These are phyloP conservation scores for Andrena praecox DNA, from an alignment of 2,888 invertebrate species.

Conservation along the genomic window DNA sequence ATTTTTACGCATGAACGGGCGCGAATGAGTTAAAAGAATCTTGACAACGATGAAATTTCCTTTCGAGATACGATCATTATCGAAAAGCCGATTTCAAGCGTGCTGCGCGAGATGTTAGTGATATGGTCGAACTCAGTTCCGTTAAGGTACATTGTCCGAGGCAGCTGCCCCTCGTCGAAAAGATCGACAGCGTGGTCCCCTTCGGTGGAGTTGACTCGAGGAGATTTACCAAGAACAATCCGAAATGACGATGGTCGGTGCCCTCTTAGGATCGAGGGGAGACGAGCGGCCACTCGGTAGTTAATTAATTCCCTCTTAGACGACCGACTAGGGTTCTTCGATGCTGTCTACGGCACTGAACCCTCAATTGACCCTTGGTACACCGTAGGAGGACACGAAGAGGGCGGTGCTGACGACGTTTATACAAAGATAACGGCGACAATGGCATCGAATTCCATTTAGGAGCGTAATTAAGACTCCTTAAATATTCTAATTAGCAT, in stretches of 20 bases:
- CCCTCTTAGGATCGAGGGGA: slow-evolving; percentile 27
- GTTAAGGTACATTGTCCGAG: not conserved
- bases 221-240: slow-evolving; percentile 34
- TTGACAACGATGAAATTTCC: not conserved
- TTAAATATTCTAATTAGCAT: slow-evolving; percentile 56
- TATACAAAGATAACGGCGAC: slow-evolving; percentile 54
- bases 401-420: slow-evolving; percentile 48
- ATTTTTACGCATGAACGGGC: too few relatives aligned
- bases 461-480: slow-evolving; percentile 23
- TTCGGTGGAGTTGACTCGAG: slow-evolving; percentile 23
- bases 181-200: not conserved
- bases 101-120: not conserved
- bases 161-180: not conserved
- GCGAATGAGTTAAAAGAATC: too few relatives aligned
- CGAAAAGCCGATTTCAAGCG: not conserved
- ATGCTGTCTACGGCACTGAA: slow-evolving; percentile 42
- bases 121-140: too few relatives aligned
- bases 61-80: not conserved
- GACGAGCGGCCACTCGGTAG: slow-evolving; percentile 42
- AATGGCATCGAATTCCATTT: slow-evolving; percentile 51
- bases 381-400: slow-evolving; percentile 53
- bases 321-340: slow-evolving; percentile 46
- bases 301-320: slow-evolving; percentile 73
- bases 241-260: slow-evolving; percentile 30
- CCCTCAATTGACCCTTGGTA: slow-evolving; percentile 51